phyloP scores from a whole-genome alignment of 2,797 vertebrate genomes.

The Mus caroli region DNA sequence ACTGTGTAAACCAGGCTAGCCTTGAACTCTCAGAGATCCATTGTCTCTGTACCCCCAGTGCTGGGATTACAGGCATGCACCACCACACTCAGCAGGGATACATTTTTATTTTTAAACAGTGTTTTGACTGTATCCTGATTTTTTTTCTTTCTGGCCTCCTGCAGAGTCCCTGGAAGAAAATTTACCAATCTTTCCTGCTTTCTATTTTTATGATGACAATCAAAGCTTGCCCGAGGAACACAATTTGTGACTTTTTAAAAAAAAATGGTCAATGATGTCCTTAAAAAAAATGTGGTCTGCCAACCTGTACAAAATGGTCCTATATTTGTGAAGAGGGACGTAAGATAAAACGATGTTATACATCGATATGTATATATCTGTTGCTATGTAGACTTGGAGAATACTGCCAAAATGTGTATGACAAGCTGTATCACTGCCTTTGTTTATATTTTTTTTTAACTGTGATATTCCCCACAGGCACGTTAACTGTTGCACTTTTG shows the following conservation, averaged over 20 bases:
- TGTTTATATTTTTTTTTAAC: slow-evolving; percentile 93
- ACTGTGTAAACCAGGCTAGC: background rate
- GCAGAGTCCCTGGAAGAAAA: slow-evolving; percentile 85
- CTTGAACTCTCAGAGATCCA: background rate
- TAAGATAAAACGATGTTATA: slow-evolving; percentile 94
- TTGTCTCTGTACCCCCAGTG: background rate
- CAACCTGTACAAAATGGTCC: slow-evolving; percentile 90
- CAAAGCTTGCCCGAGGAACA: slow-evolving; percentile 86
- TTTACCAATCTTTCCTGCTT: slow-evolving; percentile 78
- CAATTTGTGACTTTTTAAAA: slow-evolving; percentile 81
- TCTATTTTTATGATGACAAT: slow-evolving; percentile 87
- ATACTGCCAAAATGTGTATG: slow-evolving; percentile 92
- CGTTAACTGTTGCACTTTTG: slow-evolving; percentile 97
- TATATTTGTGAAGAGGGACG: slow-evolving; percentile 90
- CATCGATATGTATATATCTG: slow-evolving; percentile 94
- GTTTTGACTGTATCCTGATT: slow-evolving; percentile 78
- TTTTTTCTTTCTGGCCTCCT: slow-evolving; percentile 83
- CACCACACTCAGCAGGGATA: background rate
- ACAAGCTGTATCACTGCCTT: slow-evolving; percentile 97
- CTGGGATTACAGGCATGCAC: background rate
- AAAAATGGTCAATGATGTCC: slow-evolving; percentile 83
- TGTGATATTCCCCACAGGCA: slow-evolving; percentile 96
- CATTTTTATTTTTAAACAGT: background rate
- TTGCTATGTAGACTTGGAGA: slow-evolving; percentile 93
- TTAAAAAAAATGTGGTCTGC: slow-evolving; percentile 87